Conservation (phyloP, 2,797 vertebrate species). For the Falco columbarius region DNA sequence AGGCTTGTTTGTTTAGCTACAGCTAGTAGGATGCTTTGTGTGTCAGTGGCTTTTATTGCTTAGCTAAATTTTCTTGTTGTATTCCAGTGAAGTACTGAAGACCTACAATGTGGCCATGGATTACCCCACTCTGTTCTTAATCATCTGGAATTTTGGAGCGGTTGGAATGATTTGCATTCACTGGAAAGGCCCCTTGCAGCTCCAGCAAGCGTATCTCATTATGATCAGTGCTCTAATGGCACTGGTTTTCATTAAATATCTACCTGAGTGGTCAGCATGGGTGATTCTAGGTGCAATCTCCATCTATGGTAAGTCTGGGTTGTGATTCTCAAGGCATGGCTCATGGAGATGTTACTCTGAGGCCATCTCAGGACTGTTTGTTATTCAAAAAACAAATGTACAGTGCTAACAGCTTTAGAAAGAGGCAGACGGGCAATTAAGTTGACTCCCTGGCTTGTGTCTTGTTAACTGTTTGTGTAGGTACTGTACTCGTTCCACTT, state of each 20-base stretch:
- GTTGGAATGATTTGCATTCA: conserved; percentile 98
- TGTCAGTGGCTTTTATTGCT: neutral
- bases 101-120: conserved; percentile 96
- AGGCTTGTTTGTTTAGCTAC: neutral
- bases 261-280: conserved; percentile 96
- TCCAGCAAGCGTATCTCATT: conserved; percentile 96
- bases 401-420: neutral
- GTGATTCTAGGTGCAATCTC: conserved; percentile 96
- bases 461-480: neutral
- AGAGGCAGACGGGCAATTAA: neutral
- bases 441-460: neutral
- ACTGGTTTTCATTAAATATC: conserved; percentile 95
- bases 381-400: neutral
- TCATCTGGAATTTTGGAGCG: conserved; percentile 95
- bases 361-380: neutral
- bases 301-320: conserved; percentile 85
- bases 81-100: conserved; percentile 89
- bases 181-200: conserved; percentile 92
- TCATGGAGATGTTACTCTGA: neutral
- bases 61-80: neutral
- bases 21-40: neutral
- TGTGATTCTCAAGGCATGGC: neutral
- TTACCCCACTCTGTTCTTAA: conserved; percentile 88
- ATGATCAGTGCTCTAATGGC: conserved; percentile 96
- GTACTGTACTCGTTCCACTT: neutral